Conservation (phyloP, 2,797 vertebrate species). For the Acipenser ruthenus region DNA sequence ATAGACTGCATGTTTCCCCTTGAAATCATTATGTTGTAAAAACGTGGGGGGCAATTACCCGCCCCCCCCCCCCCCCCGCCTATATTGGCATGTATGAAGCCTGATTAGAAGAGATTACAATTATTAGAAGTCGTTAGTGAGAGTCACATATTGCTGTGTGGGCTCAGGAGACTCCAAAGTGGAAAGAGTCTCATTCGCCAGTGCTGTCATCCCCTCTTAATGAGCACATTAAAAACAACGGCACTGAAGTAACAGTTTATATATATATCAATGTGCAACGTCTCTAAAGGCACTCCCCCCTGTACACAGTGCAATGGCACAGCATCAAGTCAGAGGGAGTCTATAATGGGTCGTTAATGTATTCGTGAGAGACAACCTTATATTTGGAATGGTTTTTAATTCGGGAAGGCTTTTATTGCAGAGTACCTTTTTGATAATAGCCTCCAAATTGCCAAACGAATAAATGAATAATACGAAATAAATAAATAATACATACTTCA, state of each 20-base stretch:
- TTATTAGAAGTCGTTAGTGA: conserved; percentile 47
- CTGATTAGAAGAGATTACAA: conserved; percentile 53
- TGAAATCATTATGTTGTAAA: too few relatives aligned
- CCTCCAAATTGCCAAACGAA: conserved; percentile 44
- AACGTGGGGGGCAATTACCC: too few relatives aligned
- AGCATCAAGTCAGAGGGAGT: conserved; percentile 59
- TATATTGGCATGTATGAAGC: conserved; percentile 7
- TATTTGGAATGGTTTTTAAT: conserved; percentile 28
- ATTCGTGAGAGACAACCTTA: conserved; percentile 42
- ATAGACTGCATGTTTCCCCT: too few relatives aligned
- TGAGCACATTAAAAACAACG: conserved; percentile 46
- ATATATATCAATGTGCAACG: conserved; percentile 45
- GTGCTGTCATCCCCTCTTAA: conserved; percentile 42
- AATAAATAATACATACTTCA: conserved; percentile 47
- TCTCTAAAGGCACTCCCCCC: conserved; percentile 52
- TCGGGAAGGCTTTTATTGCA: conserved; percentile 47
- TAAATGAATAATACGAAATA: conserved; percentile 48
- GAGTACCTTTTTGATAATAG: conserved; percentile 39
- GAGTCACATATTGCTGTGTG: conserved; percentile 41
- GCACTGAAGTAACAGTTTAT: conserved; percentile 40
- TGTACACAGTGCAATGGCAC: conserved; percentile 46
- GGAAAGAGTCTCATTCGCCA: conserved; percentile 33
- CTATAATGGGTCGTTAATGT: conserved; percentile 71
- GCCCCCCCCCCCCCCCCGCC: too few relatives aligned
- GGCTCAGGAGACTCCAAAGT: conserved; percentile 32